A percentile compares a stretch with the other conserved stretches of the same genome.
These are phyloP conservation scores for Amblyjoppa fuscipennis DNA, from an alignment of 2,888 invertebrate genomes.

Conservation along the genomic window DNA sequence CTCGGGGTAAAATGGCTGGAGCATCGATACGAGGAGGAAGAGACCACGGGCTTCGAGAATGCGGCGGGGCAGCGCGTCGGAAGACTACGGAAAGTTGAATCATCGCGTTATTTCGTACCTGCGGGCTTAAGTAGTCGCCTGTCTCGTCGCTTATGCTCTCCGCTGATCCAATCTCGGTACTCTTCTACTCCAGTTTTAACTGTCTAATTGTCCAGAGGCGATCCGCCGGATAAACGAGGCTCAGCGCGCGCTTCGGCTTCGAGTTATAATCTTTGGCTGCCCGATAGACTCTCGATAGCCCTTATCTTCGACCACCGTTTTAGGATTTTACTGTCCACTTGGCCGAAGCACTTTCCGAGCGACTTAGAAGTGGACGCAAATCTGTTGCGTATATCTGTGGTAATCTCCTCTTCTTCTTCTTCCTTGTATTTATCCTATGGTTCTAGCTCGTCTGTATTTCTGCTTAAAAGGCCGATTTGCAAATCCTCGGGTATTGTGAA, in stretches of 20 bases:
- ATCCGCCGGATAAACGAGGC: conserved; percentile 55
- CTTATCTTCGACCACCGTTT: conserved; percentile 48
- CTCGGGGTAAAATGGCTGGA: conserved; percentile 66
- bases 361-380: neutral
- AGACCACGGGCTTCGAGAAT: conserved; percentile 11
- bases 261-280: conserved; percentile 30
- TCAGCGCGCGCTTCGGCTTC: conserved; percentile 4
- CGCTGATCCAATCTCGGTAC: conserved; percentile 29
- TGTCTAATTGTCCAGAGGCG: conserved; percentile 66
- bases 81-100: conserved; percentile 44
- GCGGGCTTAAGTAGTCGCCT: conserved; percentile 49
- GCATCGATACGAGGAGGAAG: conserved; percentile 1
- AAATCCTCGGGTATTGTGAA: neutral
- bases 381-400: conserved; percentile 32
- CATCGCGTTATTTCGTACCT: conserved; percentile 64
- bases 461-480: neutral
- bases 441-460: conserved; percentile 4
- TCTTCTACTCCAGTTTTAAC: conserved; percentile 55
- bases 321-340: conserved; percentile 28
- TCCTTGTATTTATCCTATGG: neutral
- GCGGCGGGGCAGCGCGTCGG: neutral
- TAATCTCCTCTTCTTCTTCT: neutral
- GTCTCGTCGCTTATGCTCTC: conserved; percentile 25
- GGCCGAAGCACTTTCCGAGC: conserved; percentile 1
- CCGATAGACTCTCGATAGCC: conserved; percentile 47